A percentile compares a stretch with the other conserved stretches of the same genome.
These are phyloP conservation scores for Poecilus cupreus DNA, from an alignment of 2,888 invertebrate species.

Conservation along the genomic window DNA sequence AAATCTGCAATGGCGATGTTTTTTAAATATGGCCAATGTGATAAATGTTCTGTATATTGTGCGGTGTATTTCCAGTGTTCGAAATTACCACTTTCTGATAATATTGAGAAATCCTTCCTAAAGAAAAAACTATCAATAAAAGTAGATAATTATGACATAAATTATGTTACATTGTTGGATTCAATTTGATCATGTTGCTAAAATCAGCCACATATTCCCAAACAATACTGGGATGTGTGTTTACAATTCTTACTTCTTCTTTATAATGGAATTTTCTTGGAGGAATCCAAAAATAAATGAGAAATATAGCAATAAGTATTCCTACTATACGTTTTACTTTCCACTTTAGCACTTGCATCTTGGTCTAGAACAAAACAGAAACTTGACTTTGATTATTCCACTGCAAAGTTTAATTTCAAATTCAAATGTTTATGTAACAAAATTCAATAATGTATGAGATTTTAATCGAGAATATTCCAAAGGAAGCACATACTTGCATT, in stretches of 20 bases:
- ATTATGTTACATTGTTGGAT: constrained; percentile 81
- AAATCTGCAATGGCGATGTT: constrained; percentile 78
- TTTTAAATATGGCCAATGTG: constrained; percentile 78
- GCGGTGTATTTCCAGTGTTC: constrained; percentile 83
- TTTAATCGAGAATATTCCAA: not conserved
- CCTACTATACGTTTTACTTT: constrained; percentile 31
- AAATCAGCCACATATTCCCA: constrained; percentile 88
- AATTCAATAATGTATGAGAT: not conserved
- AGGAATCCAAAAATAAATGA: constrained; percentile 66
- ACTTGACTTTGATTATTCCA: constrained; percentile 8
- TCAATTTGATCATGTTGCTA: constrained; percentile 81
- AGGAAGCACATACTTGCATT: constrained; percentile 35
- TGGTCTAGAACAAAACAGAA: constrained; percentile 40
- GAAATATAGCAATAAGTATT: constrained; percentile 27
- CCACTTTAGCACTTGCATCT: constrained; percentile 56
- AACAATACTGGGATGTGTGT: constrained; percentile 77
- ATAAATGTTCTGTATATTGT: constrained; percentile 79
- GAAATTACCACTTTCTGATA: constrained; percentile 79
- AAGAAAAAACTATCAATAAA: not conserved
- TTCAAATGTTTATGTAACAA: constrained; percentile 28
- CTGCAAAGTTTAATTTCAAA: not conserved
- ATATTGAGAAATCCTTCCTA: constrained; percentile 78
- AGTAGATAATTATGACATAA: not conserved
- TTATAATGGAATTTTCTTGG: constrained; percentile 71
- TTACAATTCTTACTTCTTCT: constrained; percentile 74